Percentiles rank a stretch among this genome's conserved stretches.
These are phyloP conservation scores for Cairina moschata DNA, from an alignment of 2,113 vertebrate species.

Conservation along the genomic window DNA sequence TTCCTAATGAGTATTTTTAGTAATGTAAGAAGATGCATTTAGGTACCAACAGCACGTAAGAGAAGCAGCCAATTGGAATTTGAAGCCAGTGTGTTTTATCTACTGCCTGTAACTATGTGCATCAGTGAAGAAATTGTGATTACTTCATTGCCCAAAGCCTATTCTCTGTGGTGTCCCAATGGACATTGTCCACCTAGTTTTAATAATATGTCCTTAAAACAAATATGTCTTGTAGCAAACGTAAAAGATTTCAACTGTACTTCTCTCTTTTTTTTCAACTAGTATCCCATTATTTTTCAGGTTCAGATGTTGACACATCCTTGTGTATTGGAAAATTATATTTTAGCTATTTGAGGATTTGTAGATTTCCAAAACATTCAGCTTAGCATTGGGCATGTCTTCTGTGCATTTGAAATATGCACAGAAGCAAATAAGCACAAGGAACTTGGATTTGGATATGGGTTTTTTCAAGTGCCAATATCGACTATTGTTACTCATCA, in stretches of 20 bases:
- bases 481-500: neutral
- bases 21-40: neutral
- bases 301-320: neutral
- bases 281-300: neutral
- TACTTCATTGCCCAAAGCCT: neutral
- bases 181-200: neutral
- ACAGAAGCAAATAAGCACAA: neutral
- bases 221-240: accelerated
- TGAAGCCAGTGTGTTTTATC: neutral
- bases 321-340: neutral
- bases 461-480: neutral
- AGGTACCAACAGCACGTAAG: neutral
- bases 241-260: neutral
- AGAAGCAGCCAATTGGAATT: neutral
- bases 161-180: neutral
- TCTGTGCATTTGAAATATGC: neutral
- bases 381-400: neutral
- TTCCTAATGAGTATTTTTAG: neutral
- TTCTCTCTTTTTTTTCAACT: neutral
- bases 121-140: neutral
- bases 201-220: neutral
- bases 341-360: neutral
- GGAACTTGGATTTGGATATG: neutral
- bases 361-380: neutral
- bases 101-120: neutral